phyloP scores from a whole-genome alignment of 1,140 invertebrate species.

The Capitella teleta region DNA sequence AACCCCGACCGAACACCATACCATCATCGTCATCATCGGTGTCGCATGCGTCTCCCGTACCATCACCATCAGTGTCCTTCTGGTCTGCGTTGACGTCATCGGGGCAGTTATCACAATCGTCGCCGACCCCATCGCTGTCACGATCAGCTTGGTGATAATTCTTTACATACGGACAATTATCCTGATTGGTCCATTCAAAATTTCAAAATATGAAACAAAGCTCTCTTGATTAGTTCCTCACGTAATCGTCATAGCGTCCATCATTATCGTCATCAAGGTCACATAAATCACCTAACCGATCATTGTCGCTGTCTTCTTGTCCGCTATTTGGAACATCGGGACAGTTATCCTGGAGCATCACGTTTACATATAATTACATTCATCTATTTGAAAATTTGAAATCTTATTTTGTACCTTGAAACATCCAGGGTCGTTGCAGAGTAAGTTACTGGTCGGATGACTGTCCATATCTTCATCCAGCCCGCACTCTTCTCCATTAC shows the following conservation, averaged over 20 bases:
- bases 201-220: neutral
- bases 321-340: constrained; percentile 6
- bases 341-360: constrained; percentile 17
- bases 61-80: constrained; percentile 8
- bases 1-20: neutral
- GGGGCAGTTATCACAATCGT: constrained; percentile 21
- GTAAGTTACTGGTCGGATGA: constrained; percentile 67
- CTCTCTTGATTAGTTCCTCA: neutral
- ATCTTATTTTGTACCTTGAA: constrained; percentile 2
- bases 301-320: constrained; percentile 1
- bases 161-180: constrained; percentile 19
- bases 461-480: constrained; percentile 77
- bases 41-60: constrained; percentile 11
- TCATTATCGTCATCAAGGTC: constrained; percentile 8
- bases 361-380: neutral
- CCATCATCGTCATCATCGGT: constrained; percentile 7
- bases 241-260: constrained; percentile 46
- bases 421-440: constrained; percentile 55
- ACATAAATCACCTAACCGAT: constrained; percentile 13
- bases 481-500: constrained; percentile 72
- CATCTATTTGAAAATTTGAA: neutral
- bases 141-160: constrained; percentile 16
- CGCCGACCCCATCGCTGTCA: constrained; percentile 18
- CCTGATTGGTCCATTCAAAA: constrained; percentile 8
- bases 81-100: constrained; percentile 4